Conservation (phyloP, 2,888 invertebrate genomes). For the Baccha elongata region DNA sequence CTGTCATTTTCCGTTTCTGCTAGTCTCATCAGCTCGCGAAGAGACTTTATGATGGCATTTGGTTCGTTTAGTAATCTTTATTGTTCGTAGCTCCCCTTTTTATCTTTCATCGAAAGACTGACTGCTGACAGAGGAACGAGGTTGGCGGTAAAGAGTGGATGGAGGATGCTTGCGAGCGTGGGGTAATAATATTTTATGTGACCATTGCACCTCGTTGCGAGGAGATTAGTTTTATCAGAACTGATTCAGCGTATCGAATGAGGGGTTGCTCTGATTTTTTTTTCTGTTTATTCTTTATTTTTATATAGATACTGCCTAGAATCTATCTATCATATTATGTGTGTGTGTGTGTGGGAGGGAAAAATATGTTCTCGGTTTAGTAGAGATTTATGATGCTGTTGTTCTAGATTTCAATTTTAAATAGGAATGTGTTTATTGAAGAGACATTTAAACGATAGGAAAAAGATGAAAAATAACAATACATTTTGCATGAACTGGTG, state of each 20-base stretch:
- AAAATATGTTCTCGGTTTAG: conserved; percentile 43
- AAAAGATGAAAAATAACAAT: conserved; percentile 33
- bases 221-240: conserved; percentile 65
- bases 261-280: conserved; percentile 38
- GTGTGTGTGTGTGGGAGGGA: conserved; percentile 41
- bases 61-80: conserved; percentile 72
- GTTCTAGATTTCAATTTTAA: conserved; percentile 45
- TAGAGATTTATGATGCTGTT: conserved; percentile 52
- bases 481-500: conserved; percentile 12
- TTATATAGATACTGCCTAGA: conserved; percentile 25
- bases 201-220: conserved; percentile 70
- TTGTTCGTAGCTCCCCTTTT: conserved; percentile 56
- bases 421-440: conserved; percentile 22
- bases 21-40: conserved; percentile 8
- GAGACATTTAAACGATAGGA: conserved; percentile 33
- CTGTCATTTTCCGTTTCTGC: conserved; percentile 34
- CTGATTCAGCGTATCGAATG: conserved; percentile 70
- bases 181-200: conserved; percentile 65
- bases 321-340: conserved; percentile 54
- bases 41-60: conserved; percentile 65
- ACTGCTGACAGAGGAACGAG: conserved; percentile 1
- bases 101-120: conserved; percentile 37
- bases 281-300: conserved; percentile 12
- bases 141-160: conserved; percentile 2
- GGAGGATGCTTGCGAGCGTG: conserved; percentile 35